Evolutionary conservation across 2,113 vertebrate genomes (phyloP).

Genomic region (Benitochromis conjunctus): DNA sequence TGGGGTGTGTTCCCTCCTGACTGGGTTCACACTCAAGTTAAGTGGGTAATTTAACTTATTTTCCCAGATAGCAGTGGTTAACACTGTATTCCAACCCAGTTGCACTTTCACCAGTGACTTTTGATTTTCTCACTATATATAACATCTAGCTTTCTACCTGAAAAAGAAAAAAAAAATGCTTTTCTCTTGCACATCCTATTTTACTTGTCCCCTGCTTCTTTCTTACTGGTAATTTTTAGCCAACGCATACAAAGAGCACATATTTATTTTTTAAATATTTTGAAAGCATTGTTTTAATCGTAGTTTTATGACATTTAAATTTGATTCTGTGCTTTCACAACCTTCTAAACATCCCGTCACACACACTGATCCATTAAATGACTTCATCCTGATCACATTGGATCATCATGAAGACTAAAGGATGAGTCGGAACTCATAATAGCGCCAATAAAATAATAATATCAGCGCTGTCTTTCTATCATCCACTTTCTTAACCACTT

Average conservation of each 20-base stretch:
- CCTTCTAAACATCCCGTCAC: neutral
- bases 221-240: neutral
- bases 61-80: slow-evolving; percentile 32
- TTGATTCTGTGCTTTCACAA: neutral
- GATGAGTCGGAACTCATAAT: neutral
- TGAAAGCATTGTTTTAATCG: neutral
- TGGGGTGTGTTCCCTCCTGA: slow-evolving; percentile 45
- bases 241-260: neutral
- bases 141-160: neutral
- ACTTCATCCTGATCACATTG: neutral
- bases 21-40: slow-evolving; percentile 51
- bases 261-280: neutral
- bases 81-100: slow-evolving; percentile 5
- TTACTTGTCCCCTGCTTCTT: neutral
- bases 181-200: neutral
- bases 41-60: slow-evolving; percentile 54
- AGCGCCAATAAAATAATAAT: neutral
- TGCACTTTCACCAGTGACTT: slow-evolving; percentile 7
- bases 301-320: neutral
- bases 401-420: neutral
- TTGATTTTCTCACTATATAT: slow-evolving; percentile 21
- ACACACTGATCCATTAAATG: neutral
- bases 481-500: neutral
- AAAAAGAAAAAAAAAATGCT: neutral
- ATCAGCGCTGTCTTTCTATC: neutral